A percentile compares a stretch with the other conserved stretches of the same genome.
Conservation (phyloP, 2,888 invertebrate genomes). For the Bembecia ichneumoniformis region DNA sequence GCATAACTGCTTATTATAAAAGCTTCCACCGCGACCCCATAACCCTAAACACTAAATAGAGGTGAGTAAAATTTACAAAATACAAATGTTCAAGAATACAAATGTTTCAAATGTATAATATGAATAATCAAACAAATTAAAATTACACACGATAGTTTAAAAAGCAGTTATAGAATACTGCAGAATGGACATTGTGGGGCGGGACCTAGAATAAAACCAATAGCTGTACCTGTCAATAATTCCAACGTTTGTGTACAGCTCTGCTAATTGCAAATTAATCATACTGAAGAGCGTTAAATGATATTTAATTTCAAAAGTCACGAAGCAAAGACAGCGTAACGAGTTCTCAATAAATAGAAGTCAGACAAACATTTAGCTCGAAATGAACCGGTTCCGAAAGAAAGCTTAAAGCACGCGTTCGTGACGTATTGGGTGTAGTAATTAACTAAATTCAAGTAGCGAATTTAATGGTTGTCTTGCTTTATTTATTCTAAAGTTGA, state of each 20-base stretch:
- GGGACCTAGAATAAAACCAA: too few relatives aligned
- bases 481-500: neutral
- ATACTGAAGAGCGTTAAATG: neutral
- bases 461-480: constrained; percentile 18
- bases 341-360: neutral
- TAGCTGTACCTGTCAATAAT: neutral
- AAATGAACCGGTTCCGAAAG: constrained; percentile 24
- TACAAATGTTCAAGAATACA: too few relatives aligned
- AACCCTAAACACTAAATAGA: too few relatives aligned
- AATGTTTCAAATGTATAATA: too few relatives aligned
- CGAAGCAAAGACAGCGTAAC: neutral
- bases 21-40: too few relatives aligned
- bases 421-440: constrained; percentile 12
- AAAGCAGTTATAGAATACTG: too few relatives aligned
- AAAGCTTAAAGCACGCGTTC: constrained; percentile 18
- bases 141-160: too few relatives aligned
- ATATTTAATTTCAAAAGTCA: neutral
- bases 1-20: too few relatives aligned
- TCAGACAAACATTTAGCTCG: constrained; percentile 14
- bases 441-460: constrained; percentile 18
- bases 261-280: neutral
- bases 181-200: too few relatives aligned
- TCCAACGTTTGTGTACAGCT: neutral
- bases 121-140: too few relatives aligned
- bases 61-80: too few relatives aligned